Conservation (phyloP, 2,888 invertebrate genomes). For the Julus scandinavius region DNA sequence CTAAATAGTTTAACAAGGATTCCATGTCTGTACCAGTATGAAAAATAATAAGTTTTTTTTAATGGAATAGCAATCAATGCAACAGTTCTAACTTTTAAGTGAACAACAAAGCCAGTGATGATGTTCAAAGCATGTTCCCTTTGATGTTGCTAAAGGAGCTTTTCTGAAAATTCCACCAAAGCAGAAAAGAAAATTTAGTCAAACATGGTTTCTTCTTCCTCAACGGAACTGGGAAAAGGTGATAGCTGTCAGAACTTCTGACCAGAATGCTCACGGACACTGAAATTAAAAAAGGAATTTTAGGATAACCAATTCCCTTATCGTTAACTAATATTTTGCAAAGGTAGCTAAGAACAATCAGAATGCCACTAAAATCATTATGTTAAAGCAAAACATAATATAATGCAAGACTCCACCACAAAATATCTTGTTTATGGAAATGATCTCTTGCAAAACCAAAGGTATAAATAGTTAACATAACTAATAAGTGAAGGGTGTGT, state of each 20-base stretch:
- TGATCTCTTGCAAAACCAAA: no score
- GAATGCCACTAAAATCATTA: neutral
- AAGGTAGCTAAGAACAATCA: neutral
- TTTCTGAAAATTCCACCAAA: neutral
- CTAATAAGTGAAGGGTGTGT: no score
- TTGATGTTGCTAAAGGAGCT: constrained; percentile 25
- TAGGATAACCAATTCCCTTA: neutral
- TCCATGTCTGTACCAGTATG: neutral
- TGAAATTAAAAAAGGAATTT: constrained; percentile 58
- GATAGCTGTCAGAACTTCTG: constrained; percentile 63
- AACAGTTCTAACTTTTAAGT: constrained; percentile 21
- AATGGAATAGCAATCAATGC: constrained; percentile 34
- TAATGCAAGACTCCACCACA: no score
- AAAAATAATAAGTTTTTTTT: neutral
- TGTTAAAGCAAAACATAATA: neutral
- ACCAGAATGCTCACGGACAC: constrained; percentile 61
- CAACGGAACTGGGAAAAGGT: constrained; percentile 9
- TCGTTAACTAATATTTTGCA: neutral
- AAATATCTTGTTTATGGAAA: no score
- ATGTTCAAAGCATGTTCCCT: constrained; percentile 4
- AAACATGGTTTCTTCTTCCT: constrained; percentile 49
- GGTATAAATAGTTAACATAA: no score
- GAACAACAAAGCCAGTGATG: constrained; percentile 29
- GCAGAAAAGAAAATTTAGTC: constrained; percentile 31
- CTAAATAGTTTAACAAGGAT: neutral